Base-by-base conservation (phyloP, 2,113 vertebrate genomes). In the Nannobrachium achirus region DNA sequence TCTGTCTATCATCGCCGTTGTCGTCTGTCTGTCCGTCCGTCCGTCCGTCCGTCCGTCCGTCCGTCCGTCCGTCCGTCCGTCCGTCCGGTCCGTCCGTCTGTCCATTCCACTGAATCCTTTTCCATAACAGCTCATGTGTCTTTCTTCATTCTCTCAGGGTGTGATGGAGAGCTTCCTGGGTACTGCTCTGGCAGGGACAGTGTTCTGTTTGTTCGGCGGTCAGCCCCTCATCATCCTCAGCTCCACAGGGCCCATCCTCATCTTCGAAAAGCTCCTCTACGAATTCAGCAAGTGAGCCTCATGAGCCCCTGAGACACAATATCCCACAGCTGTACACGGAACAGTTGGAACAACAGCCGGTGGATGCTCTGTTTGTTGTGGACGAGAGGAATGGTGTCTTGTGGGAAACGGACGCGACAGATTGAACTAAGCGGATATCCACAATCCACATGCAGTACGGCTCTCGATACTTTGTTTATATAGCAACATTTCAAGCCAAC, bases 181-280 rank as follows among this genome's bases (percentile, higher is more conserved):
- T 15, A 98, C 97, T 0, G 95, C 97, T 1, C 92, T 99, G 86
- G 93, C 97, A 0, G 98, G 97, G 4, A 88, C 95, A 4, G 86
- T 97, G 63, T 99, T 98, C 85, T 99, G 97, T 77, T 79, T 98
- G 76, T 96, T 99, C 4, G 84, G 95, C 0, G 98, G 98, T 66
- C 98, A 99, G 82, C 97, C 98, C 0, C 97, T 99, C 88, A 99
- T 98, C 91, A 99, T 99, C 84, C 96, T 99, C 82, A 99, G 98
- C 92, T 99, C 97, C 87, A 99, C 98, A 0, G 97, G 98, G 8
- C 98, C 98, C 83, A 99, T 99, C 82, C 97, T 99, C 87, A 96
- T 99, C 93, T 99, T 99, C 0, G 98, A 99, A 85, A 99, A 99
- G 79, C 95, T 99, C 52, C 96, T 99, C 51, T 99, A 92, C 1